phyloP scores from a whole-genome alignment of 2,113 vertebrate species.

The Quiscalus mexicanus region DNA sequence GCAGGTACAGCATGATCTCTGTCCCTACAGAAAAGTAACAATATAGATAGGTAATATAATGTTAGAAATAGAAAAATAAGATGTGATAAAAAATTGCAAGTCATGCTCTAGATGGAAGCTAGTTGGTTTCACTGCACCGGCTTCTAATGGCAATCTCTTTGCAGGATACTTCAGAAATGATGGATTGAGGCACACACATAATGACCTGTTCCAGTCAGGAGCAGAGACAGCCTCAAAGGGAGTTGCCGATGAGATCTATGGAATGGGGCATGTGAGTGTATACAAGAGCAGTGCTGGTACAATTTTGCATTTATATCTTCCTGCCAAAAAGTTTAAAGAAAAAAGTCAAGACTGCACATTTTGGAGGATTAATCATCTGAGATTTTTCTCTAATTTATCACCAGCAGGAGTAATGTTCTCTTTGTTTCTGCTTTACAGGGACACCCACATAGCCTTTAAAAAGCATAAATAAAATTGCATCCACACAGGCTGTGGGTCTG shows the following conservation, averaged over 20 bases:
- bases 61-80: neutral
- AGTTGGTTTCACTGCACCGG: neutral
- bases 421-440: slow-evolving; percentile 30
- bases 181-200: slow-evolving; percentile 31
- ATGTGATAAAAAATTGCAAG: slow-evolving; percentile 1
- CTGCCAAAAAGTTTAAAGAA: neutral
- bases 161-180: slow-evolving; percentile 44
- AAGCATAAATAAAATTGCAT: slow-evolving; percentile 36
- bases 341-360: neutral
- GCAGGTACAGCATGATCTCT: neutral
- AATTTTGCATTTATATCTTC: slow-evolving; percentile 26
- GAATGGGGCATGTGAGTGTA: neutral
- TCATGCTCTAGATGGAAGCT: slow-evolving; percentile 17
- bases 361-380: slow-evolving; percentile 31
- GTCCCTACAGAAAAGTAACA: neutral
- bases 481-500: neutral
- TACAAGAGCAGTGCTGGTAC: neutral
- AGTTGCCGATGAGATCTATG: neutral
- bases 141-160: slow-evolving; percentile 41
- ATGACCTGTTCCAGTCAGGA: slow-evolving; percentile 52
- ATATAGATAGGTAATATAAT: neutral
- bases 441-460: slow-evolving; percentile 24
- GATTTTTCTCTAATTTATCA: slow-evolving; percentile 38
- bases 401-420: neutral
- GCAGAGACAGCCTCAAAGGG: slow-evolving; percentile 34